Base-by-base conservation (phyloP, 2,113 vertebrate genomes). In the Prochilodus magdalenae region DNA sequence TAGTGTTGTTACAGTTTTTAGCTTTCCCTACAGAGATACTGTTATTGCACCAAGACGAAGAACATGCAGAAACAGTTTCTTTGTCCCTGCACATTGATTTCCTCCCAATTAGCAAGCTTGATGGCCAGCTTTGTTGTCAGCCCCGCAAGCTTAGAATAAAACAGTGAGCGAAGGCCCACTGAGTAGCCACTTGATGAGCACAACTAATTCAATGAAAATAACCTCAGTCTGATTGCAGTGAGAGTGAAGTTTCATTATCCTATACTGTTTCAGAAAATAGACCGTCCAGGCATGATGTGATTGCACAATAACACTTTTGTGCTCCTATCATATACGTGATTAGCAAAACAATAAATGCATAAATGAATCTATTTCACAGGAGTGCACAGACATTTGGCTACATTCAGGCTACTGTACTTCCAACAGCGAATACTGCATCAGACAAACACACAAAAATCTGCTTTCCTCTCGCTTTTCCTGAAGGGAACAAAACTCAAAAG, bases 41-140 rank as follows among this genome's bases (percentile, higher is more conserved):
- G 30, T 59, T 40, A 33, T 13, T 14, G 36, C 51, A 59, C 73
- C 29, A 24, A 76, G 16, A 70, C 36, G 3, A 60, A 22, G 63
- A 87, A 72, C 82, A 66, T 59, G 27, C 40, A 67, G 53, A 76
- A 74, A 27, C 27, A 26, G 26, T 49, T 18, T 63, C 33, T 81
- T 81, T 67, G 65, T 80, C 40, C 30, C 51, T 71, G 22, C 29
- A 70, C 59, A 90, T 85, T 82, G 79, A 88, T 90, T 87, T 84
- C 20, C 30, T 6, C 12, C 36, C 57, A 83, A 82, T 83, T 83
- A 86, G 81, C 55, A 73, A n/a, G 60, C 29, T 77, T 55, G 7
- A 36, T 30, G 22, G 60, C 49, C 57, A 60, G 29, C 36, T 33
- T 63, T 53, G 24, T 36, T 67, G 29, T 55, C 62, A 67, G n/a